A percentile compares a stretch with the other conserved stretches of the same genome.
These are phyloP conservation scores for Arenaria interpres DNA, from an alignment of 2,113 vertebrate genomes.

Conservation along the genomic window DNA sequence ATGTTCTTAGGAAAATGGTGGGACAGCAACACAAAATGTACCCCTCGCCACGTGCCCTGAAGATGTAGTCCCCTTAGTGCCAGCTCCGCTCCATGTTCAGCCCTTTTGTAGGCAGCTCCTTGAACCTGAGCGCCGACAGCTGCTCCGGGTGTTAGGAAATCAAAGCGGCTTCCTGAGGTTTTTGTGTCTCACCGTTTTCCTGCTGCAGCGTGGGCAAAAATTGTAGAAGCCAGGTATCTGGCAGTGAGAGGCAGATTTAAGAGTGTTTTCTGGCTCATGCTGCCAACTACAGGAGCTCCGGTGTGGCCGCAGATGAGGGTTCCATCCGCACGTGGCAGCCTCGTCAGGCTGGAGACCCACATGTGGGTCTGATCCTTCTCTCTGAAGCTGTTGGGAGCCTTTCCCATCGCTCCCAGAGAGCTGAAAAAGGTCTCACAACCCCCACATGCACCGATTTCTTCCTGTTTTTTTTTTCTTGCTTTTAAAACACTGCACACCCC, in stretches of 20 bases:
- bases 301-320: accelerated
- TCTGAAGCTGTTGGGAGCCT: background rate
- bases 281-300: background rate
- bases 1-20: background rate
- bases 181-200: background rate
- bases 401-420: background rate
- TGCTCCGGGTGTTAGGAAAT: background rate
- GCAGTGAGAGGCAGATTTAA: background rate
- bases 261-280: background rate
- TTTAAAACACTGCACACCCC: background rate
- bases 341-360: background rate
- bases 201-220: background rate
- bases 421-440: background rate
- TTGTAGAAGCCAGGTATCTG: background rate
- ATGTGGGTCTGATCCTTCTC: background rate
- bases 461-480: background rate
- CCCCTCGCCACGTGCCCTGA: background rate
- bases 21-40: background rate
- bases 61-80: background rate
- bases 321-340: background rate
- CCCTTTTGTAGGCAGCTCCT: background rate
- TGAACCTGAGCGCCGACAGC: background rate
- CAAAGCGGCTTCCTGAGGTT: background rate
- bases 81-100: background rate
- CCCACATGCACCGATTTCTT: background rate